Evolutionary conservation across 2,888 invertebrate species (phyloP).

Genomic region (Mythimna pallens): DNA sequence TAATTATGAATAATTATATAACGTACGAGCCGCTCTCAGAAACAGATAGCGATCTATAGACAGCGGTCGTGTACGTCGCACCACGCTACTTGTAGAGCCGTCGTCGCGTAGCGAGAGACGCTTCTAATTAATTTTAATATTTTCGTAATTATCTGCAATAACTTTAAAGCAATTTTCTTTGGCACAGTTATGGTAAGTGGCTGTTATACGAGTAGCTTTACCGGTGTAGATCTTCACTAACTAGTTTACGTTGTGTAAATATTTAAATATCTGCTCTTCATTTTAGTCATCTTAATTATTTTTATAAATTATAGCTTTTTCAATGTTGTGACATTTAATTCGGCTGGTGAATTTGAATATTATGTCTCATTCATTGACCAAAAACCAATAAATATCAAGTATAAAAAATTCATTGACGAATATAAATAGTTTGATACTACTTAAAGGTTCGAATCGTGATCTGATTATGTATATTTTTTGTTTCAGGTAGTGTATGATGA

Average conservation of each 20-base stretch:
- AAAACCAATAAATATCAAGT: conserved; percentile 16
- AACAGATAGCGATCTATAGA: conserved; percentile 78
- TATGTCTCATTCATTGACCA: conserved; percentile 20
- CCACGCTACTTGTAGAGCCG: conserved; percentile 39
- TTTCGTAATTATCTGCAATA: conserved; percentile 5
- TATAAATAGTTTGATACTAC: conserved; percentile 18
- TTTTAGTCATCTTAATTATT: conserved; percentile 4
- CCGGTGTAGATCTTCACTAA: background rate
- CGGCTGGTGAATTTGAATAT: conserved; percentile 19
- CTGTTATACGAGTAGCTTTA: conserved; percentile 1
- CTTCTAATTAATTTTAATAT: conserved; percentile 30
- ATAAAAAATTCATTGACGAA: conserved; percentile 30
- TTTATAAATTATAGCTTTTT: conserved; percentile 12
- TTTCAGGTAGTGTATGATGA: conserved; percentile 88
- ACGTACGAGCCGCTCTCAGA: conserved; percentile 75
- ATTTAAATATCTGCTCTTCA: conserved; percentile 23
- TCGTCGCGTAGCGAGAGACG: conserved; percentile 24
- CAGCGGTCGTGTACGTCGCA: conserved; percentile 73
- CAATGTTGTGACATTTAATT: conserved; percentile 32
- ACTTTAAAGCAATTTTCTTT: background rate
- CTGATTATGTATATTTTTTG: conserved; percentile 68
- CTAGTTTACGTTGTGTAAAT: conserved; percentile 10
- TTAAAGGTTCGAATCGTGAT: conserved; percentile 6
- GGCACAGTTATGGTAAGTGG: conserved; percentile 45
- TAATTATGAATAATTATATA: conserved; percentile 83